Evolutionary conservation across 2,888 invertebrate genomes (phyloP).

Genomic region (Volucella inflata): DNA sequence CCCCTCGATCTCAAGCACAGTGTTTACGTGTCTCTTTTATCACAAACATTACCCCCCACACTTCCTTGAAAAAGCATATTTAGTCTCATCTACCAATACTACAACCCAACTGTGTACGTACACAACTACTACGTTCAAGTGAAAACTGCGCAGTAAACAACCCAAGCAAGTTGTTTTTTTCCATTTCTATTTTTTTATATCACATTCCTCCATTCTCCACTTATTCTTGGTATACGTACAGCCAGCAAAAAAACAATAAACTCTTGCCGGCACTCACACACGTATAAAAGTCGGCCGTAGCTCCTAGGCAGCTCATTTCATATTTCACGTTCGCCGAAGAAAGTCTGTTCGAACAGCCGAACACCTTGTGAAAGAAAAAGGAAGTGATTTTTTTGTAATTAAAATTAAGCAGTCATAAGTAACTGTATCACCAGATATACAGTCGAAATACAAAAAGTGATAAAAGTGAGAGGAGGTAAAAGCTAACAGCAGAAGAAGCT

Average conservation of each 20-base stretch:
- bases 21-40: conserved; percentile 43
- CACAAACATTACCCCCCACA: background rate
- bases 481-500: background rate
- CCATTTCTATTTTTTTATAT: conserved; percentile 3
- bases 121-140: conserved; percentile 40
- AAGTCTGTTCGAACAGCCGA: conserved; percentile 55
- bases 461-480: conserved; percentile 30
- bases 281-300: conserved; percentile 60
- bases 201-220: conserved; percentile 26
- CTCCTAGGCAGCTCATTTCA: conserved; percentile 59
- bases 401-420: background rate
- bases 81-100: background rate
- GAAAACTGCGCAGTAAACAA: conserved; percentile 75
- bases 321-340: conserved; percentile 66
- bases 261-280: conserved; percentile 62
- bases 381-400: conserved; percentile 26
- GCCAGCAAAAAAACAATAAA: conserved; percentile 7
- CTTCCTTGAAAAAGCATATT: conserved; percentile 4
- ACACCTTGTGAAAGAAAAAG: conserved; percentile 41
- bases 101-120: background rate
- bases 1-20: conserved; percentile 60
- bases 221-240: conserved; percentile 14
- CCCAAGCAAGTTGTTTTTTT: conserved; percentile 26
- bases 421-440: conserved; percentile 26
- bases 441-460: conserved; percentile 11